These are phyloP conservation scores for Siphlonurus alternatus DNA, from an alignment of 2,888 invertebrate species.

Conservation along the genomic window DNA sequence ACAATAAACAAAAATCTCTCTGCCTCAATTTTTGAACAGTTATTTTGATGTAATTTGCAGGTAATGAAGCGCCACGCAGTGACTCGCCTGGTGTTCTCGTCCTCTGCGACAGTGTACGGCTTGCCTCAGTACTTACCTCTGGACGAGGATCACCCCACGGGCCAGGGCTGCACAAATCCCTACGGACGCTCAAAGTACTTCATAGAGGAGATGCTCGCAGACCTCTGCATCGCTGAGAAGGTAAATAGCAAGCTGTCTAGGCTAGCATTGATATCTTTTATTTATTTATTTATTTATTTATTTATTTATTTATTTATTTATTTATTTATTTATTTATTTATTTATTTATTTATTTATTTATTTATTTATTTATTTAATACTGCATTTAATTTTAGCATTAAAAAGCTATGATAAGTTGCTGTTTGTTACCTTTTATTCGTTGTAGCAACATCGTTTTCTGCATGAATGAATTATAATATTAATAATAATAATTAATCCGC, in stretches of 20 bases:
- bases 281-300: not conserved
- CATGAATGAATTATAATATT: no score
- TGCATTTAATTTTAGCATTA: no score
- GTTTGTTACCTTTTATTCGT: no score
- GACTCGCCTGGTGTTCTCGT: conserved; percentile 65
- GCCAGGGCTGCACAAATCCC: conserved; percentile 71
- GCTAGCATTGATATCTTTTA: not conserved
- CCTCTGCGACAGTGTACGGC: conserved; percentile 91
- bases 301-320: conserved; percentile 4
- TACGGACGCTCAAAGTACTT: conserved; percentile 90
- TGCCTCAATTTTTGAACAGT: no score
- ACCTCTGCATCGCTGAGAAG: conserved; percentile 59
- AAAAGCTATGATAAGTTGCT: no score
- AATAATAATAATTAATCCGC: no score
- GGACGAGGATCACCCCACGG: conserved; percentile 68
- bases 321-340: conserved; percentile 7
- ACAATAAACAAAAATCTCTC: no score
- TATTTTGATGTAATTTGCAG: no score
- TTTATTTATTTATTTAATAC: not conserved
- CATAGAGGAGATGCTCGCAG: conserved; percentile 85
- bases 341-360: not conserved
- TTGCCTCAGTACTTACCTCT: conserved; percentile 68
- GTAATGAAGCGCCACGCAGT: conserved; percentile 60
- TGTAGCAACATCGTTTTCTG: no score
- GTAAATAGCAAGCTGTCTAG: no score